Conservation (phyloP, 2,797 vertebrate species). For the Hafferia zeledoni region DNA sequence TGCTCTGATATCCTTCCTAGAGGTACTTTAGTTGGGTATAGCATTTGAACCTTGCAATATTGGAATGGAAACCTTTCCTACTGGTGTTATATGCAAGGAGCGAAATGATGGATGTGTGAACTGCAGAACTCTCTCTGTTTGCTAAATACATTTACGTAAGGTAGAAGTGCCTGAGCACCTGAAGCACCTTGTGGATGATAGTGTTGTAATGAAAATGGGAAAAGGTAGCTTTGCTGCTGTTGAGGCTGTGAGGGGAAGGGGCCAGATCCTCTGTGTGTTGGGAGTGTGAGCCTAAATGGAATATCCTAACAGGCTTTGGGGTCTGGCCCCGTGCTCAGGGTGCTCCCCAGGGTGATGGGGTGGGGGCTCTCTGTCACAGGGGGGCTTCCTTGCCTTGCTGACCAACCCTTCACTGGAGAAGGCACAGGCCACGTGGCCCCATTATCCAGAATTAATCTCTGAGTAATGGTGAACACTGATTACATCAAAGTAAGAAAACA, state of each 20-base stretch:
- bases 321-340: background rate
- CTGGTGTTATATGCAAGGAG: background rate
- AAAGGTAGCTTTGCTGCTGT: background rate
- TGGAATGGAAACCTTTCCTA: background rate
- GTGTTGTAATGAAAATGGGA: background rate
- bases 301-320: background rate
- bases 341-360: background rate
- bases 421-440: background rate
- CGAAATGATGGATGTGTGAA: background rate
- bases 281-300: background rate
- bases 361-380: no score
- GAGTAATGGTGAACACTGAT: conserved; percentile 30
- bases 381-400: background rate
- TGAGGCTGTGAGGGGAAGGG: background rate
- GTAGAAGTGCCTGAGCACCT: background rate
- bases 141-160: background rate
- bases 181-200: background rate
- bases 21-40: background rate
- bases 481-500: conserved; percentile 46
- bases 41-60: background rate
- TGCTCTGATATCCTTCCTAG: background rate
- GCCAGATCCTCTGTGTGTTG: background rate
- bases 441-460: conserved; percentile 32
- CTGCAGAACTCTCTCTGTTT: background rate
- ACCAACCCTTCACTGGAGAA: background rate